Conservation (phyloP, 2,888 invertebrate species). For the Orthonychiurus folsomi region DNA sequence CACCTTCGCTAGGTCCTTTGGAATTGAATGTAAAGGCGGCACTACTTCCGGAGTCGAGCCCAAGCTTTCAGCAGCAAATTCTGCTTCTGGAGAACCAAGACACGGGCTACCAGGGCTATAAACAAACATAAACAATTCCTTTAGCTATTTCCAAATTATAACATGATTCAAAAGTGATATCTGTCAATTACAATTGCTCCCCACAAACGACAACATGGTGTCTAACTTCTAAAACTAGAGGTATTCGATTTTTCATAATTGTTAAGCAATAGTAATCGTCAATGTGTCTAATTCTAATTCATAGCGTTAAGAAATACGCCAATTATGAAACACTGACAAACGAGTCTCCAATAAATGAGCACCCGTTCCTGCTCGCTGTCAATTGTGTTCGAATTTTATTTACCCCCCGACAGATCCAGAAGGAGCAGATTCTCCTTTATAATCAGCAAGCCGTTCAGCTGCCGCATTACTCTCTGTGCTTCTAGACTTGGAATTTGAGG, state of each 20-base stretch:
- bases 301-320: too few relatives aligned
- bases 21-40: slow-evolving; percentile 28
- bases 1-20: slow-evolving; percentile 17
- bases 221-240: too few relatives aligned
- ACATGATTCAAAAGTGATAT: too few relatives aligned
- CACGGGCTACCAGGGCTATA: slow-evolving; percentile 37
- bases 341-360: too few relatives aligned
- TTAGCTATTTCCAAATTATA: too few relatives aligned
- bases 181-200: too few relatives aligned
- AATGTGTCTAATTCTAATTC: too few relatives aligned
- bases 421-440: slow-evolving; percentile 43
- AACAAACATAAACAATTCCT: slow-evolving; percentile 31
- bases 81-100: slow-evolving; percentile 36
- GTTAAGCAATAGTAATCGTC: too few relatives aligned
- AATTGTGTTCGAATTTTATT: not conserved
- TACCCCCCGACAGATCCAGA: slow-evolving; percentile 34
- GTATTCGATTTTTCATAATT: too few relatives aligned
- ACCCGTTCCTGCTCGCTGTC: too few relatives aligned
- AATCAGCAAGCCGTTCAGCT: slow-evolving; percentile 45
- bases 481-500: slow-evolving; percentile 37
- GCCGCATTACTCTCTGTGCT: slow-evolving; percentile 43
- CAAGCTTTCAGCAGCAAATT: slow-evolving; percentile 43
- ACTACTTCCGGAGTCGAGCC: slow-evolving; percentile 41
- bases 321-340: too few relatives aligned
- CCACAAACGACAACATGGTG: too few relatives aligned